Evolutionary conservation across 2,888 invertebrate genomes (phyloP).

Genomic region (Scaptomyza tumidula): DNA sequence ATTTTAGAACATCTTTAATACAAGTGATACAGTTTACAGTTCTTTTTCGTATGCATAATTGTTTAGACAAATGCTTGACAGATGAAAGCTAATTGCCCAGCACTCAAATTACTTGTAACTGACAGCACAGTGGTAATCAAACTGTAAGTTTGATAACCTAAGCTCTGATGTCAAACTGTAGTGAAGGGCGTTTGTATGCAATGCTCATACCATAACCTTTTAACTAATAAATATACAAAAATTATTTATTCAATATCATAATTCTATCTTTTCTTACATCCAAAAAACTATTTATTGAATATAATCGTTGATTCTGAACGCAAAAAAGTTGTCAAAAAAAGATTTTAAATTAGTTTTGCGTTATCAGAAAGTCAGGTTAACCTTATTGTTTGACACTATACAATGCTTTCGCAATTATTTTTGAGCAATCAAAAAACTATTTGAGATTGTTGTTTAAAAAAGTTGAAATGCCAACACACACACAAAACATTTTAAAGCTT

Average conservation of each 20-base stretch:
- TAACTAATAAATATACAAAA: too few species aligned
- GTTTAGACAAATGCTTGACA: conserved; percentile 76
- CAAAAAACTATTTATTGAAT: too few species aligned
- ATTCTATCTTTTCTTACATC: too few species aligned
- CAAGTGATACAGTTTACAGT: conserved; percentile 1
- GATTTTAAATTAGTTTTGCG: background rate
- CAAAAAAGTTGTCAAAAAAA: background rate
- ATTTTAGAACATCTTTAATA: conserved; percentile 8
- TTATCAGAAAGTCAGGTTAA: conserved; percentile 38
- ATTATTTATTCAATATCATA: too few species aligned
- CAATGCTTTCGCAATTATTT: conserved; percentile 40
- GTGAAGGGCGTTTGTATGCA: background rate
- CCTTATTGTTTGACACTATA: conserved; percentile 29
- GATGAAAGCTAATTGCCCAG: conserved; percentile 75
- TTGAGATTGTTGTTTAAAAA: conserved; percentile 28
- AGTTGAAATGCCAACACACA: conserved; percentile 25
- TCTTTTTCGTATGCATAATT: conserved; percentile 52
- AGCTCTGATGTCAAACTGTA: background rate
- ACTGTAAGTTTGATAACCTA: conserved; percentile 10
- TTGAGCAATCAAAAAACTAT: conserved; percentile 37
- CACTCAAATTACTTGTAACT: conserved; percentile 62
- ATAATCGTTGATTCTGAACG: too few species aligned
- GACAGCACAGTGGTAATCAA: conserved; percentile 30
- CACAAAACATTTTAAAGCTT: conserved; percentile 24
- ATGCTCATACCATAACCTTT: too few species aligned